Evolutionary conservation across 2,113 vertebrate genomes (phyloP).

Genomic region (Gambusia holbrooki): DNA sequence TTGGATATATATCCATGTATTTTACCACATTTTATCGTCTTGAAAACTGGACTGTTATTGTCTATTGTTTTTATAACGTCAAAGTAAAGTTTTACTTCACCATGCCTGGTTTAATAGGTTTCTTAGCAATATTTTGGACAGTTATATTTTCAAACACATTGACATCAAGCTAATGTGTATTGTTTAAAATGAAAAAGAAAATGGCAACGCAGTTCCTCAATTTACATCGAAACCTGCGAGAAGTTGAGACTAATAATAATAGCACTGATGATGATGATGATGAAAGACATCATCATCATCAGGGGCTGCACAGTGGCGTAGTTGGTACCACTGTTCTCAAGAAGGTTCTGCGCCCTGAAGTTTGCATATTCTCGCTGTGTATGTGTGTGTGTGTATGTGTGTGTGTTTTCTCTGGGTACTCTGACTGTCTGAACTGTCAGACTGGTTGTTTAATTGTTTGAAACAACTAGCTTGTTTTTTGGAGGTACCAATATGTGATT

Average conservation of each 20-base stretch:
- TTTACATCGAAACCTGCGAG: too few relatives aligned
- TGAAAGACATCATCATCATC: too few relatives aligned
- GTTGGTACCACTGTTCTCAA: too few relatives aligned
- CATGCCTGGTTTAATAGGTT: background rate
- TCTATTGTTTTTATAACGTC: too few relatives aligned
- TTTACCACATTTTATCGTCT: background rate
- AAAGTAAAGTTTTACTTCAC: background rate
- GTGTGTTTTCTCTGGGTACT: background rate
- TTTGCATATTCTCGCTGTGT: too few relatives aligned
- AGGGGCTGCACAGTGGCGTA: too few relatives aligned
- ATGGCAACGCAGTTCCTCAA: too few relatives aligned
- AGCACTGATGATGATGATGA: too few relatives aligned
- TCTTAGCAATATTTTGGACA: background rate
- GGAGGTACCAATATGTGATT: background rate
- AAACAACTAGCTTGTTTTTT: background rate
- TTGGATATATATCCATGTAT: background rate
- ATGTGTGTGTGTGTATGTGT: too few relatives aligned
- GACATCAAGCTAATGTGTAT: background rate
- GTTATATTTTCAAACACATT: background rate
- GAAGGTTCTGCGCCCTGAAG: too few relatives aligned
- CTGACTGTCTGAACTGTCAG: background rate
- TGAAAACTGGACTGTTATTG: background rate
- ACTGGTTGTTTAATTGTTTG: background rate
- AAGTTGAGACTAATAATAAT: too few relatives aligned
- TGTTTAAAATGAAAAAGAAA: too few relatives aligned